Percentiles rank a stretch among this genome's conserved stretches.
These are phyloP conservation scores for Rhagium mordax DNA, from an alignment of 2,888 invertebrate genomes.

Conservation along the genomic window DNA sequence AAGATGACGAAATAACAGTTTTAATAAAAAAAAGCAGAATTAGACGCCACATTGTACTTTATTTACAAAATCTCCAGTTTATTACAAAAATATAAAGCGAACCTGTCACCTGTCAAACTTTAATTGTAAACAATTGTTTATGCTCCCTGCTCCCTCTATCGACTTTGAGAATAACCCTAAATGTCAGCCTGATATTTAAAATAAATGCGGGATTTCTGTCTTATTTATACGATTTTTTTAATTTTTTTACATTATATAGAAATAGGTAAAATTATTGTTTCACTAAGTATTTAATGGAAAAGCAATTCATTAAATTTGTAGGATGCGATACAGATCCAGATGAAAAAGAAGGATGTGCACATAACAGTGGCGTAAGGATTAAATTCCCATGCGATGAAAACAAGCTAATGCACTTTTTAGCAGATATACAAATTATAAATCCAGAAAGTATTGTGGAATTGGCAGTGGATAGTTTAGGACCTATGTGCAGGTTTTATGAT, in stretches of 20 bases:
- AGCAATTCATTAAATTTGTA: not conserved
- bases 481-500: slow-evolving; percentile 63
- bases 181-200: not conserved
- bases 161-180: not conserved
- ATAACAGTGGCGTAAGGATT: not conserved
- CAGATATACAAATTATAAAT: slow-evolving; percentile 71
- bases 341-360: not conserved
- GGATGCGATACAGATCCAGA: not conserved
- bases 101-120: no score
- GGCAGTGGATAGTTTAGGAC: slow-evolving; percentile 65
- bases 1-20: slow-evolving; percentile 32
- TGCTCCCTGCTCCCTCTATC: not conserved
- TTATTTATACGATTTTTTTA: slow-evolving; percentile 1
- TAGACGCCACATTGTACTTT: slow-evolving; percentile 12
- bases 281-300: not conserved
- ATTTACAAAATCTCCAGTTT: not conserved
- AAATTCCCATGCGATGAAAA: slow-evolving; percentile 65
- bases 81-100: no score
- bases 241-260: not conserved
- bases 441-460: slow-evolving; percentile 73
- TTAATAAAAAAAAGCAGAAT: not conserved
- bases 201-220: slow-evolving; percentile 16
- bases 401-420: slow-evolving; percentile 70
- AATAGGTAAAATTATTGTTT: slow-evolving; percentile 1
- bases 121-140: no score